Base-by-base conservation (phyloP, 23 tunicate species). In the Clavelina lepadiformis region DNA sequence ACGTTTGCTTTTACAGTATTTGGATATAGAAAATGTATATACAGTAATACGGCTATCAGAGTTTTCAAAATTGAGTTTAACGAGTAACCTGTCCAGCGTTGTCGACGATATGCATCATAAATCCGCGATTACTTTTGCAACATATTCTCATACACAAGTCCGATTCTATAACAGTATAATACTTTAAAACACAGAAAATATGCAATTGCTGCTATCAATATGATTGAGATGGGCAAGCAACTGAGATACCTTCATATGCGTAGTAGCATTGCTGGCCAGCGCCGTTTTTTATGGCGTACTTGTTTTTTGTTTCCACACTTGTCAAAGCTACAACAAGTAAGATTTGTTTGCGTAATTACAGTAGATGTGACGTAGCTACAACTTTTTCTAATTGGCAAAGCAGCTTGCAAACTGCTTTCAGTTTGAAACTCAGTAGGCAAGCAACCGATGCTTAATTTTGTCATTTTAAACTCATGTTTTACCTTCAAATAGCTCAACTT, bases 401-500 rank as follows among this genome's bases (percentile, higher is more conserved):
- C n/a, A n/a, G n/a, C n/a, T n/a, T n/a, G n/a, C n/a, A n/a, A n/a
- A n/a, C n/a, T n/a, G n/a, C n/a, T n/a, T n/a, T n/a, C n/a, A n/a
- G n/a, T n/a, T n/a, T n/a, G n/a, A n/a, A n/a, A n/a, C n/a, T n/a
- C n/a, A n/a, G n/a, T n/a, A n/a, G n/a, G n/a, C n/a, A n/a, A n/a
- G n/a, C n/a, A n/a, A n/a, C n/a, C n/a, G n/a, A n/a, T n/a, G n/a
- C n/a, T n/a, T n/a, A n/a, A n/a, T n/a, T n/a, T n/a, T n/a, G n/a
- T n/a, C n/a, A n/a, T n/a, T n/a, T n/a, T n/a, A n/a, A n/a, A n/a
- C n/a, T n/a, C n/a, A n/a, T 15, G 3, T 13, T 33, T 28, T 47
- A 76, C 82, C 91, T 70, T 91, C 98, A 61, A 91, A 65, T 24
- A 91, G 62, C 61, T 91, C 98, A 11, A 91, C 84, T 69, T 91